Percentiles rank a stretch among this genome's conserved stretches.
phyloP scores from a whole-genome alignment of 2,113 vertebrate genomes.

The Ranitomeya variabilis region DNA sequence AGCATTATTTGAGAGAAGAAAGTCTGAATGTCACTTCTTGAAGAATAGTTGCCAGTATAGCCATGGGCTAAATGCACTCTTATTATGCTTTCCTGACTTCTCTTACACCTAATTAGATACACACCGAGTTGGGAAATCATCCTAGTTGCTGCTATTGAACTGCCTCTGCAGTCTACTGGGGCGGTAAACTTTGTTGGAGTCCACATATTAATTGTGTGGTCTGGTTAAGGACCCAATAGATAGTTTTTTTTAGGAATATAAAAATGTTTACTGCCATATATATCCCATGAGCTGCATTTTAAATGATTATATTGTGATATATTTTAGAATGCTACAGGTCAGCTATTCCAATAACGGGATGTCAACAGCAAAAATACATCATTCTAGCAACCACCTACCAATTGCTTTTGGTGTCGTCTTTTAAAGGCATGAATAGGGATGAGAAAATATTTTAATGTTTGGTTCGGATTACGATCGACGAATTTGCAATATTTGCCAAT shows the following conservation, averaged over 20 bases:
- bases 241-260: background rate
- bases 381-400: too few species aligned
- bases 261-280: background rate
- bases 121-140: constrained; percentile 11
- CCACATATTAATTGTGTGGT: background rate
- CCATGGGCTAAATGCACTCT: constrained; percentile 17
- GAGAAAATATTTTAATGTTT: too few species aligned
- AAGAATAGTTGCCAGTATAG: constrained; percentile 2
- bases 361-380: too few species aligned
- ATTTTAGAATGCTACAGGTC: background rate
- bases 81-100: constrained; percentile 6
- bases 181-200: background rate
- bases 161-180: background rate
- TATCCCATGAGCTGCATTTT: background rate
- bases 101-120: constrained; percentile 39
- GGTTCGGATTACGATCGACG: too few species aligned
- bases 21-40: background rate
- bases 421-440: too few species aligned
- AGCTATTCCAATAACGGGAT: background rate
- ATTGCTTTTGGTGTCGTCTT: too few species aligned
- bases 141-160: background rate
- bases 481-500: too few species aligned
- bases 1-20: background rate
- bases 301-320: background rate
- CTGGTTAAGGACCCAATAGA: background rate